Conservation (phyloP, 1,140 invertebrate species). For the Oncopodura yosiiana region DNA sequence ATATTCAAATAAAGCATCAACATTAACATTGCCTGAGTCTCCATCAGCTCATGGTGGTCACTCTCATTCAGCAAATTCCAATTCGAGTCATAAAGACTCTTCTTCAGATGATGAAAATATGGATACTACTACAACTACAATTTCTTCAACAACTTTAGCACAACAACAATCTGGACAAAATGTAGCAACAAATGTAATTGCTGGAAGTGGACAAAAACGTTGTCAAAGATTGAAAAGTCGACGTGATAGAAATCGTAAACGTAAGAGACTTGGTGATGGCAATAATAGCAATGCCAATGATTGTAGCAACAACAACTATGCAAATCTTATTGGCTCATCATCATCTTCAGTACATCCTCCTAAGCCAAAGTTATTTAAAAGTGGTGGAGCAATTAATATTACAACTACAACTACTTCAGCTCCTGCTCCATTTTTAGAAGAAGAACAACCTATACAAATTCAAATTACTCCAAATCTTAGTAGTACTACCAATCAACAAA, state of each 20-base stretch:
- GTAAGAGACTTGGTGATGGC: constrained; percentile 14
- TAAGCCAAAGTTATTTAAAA: background rate
- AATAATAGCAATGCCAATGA: constrained; percentile 1
- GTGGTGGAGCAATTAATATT: too few relatives aligned
- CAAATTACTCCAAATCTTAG: too few relatives aligned
- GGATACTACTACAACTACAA: too few relatives aligned
- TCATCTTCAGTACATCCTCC: too few relatives aligned
- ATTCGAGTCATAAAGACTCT: constrained; percentile 23
- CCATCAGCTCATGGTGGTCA: background rate
- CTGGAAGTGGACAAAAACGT: background rate
- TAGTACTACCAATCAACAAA: too few relatives aligned
- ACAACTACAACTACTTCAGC: too few relatives aligned
- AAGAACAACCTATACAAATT: too few relatives aligned
- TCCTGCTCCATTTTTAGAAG: too few relatives aligned
- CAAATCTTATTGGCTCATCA: too few relatives aligned
- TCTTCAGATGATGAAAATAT: constrained; percentile 15
- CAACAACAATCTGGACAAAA: background rate
- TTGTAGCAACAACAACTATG: constrained; percentile 8
- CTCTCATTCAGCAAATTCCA: constrained; percentile 15
- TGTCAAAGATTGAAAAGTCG: constrained; percentile 17
- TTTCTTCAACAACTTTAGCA: constrained; percentile 6
- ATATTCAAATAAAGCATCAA: background rate
- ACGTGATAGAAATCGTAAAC: constrained; percentile 17
- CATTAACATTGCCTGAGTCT: background rate
- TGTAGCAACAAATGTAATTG: background rate